Conservation (phyloP, 2,888 invertebrate species). For the Eucriotettix oculatus region DNA sequence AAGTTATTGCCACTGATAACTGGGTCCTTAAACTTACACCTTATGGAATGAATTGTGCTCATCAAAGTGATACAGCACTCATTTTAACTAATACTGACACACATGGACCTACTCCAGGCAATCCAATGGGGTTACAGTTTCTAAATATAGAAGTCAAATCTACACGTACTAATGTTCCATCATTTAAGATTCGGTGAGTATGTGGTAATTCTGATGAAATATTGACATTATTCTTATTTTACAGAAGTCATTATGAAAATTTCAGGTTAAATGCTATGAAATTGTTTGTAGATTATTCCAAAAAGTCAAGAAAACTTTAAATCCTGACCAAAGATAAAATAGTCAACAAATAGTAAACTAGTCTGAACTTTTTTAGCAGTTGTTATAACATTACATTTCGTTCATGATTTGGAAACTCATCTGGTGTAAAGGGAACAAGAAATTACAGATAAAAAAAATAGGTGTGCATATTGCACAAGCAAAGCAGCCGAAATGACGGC, state of each 20-base stretch:
- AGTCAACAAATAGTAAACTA: no score
- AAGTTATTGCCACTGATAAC: constrained; percentile 61
- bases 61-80: constrained; percentile 62
- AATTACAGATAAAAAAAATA: no score
- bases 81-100: constrained; percentile 43
- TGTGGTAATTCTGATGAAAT: no score
- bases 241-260: background rate
- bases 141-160: constrained; percentile 64
- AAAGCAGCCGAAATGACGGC: no score
- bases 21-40: constrained; percentile 76
- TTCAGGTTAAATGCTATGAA: background rate
- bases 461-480: no score
- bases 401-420: no score
- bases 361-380: no score
- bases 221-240: background rate
- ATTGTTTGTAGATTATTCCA: background rate
- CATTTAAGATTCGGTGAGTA: constrained; percentile 37
- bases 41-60: constrained; percentile 53
- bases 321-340: no score
- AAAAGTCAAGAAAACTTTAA: background rate
- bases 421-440: no score
- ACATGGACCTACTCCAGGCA: constrained; percentile 18
- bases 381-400: no score
- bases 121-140: constrained; percentile 56
- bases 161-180: constrained; percentile 34